phyloP scores from a whole-genome alignment of 2,888 invertebrate genomes.

The Ferrisia virgata region DNA sequence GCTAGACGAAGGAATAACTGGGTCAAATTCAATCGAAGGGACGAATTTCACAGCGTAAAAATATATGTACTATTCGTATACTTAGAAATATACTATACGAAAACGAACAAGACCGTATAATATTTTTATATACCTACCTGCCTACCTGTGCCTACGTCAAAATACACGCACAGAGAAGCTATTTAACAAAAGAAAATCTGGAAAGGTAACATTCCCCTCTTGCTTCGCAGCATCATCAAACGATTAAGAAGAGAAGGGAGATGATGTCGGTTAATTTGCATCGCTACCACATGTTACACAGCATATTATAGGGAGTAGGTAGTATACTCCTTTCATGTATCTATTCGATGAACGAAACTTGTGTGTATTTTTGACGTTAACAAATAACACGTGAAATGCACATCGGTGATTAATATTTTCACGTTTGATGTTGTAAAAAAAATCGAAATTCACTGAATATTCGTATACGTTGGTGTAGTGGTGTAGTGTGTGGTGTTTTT shows the following conservation, averaged over 20 bases:
- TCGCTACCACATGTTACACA: not conserved
- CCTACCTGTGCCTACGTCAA: not conserved
- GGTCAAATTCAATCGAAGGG: not conserved
- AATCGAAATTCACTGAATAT: not conserved
- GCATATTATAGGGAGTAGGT: not conserved
- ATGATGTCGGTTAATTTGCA: not conserved
- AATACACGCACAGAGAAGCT: not conserved
- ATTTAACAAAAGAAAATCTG: not conserved
- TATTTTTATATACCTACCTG: no score
- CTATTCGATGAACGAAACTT: not conserved
- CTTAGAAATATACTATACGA: not conserved
- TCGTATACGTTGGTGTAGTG: not conserved
- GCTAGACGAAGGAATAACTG: not conserved
- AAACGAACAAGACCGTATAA: not conserved
- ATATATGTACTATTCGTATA: not conserved
- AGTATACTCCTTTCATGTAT: not conserved
- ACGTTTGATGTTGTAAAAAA: not conserved
- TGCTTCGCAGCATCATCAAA: not conserved
- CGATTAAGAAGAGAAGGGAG: not conserved
- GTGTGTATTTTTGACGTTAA: conserved; percentile 6
- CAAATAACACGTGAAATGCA: not conserved
- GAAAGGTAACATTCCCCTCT: not conserved
- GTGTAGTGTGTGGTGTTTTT: not conserved
- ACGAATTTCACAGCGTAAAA: not conserved
- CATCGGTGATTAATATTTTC: not conserved